A percentile compares a stretch with the other conserved stretches of the same genome.
phyloP scores from a whole-genome alignment of 2,888 invertebrate species.

The Philereme transversata region DNA sequence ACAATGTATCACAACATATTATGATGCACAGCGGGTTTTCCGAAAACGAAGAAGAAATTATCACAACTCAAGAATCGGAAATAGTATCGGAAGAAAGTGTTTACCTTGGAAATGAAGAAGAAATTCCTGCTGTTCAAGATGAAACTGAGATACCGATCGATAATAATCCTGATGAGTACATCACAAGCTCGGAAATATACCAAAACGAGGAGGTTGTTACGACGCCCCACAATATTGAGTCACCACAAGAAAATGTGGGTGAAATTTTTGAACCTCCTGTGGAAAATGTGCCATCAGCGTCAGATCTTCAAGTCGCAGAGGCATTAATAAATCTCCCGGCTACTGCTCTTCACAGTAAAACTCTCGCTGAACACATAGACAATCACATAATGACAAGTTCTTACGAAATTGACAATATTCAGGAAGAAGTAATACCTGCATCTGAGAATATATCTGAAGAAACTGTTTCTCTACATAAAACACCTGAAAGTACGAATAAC shows the following conservation, averaged over 20 bases:
- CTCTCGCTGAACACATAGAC: slow-evolving; percentile 46
- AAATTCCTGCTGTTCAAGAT: slow-evolving; percentile 43
- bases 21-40: slow-evolving; percentile 27
- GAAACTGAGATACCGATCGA: slow-evolving; percentile 42
- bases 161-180: slow-evolving; percentile 45
- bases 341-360: slow-evolving; percentile 65
- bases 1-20: slow-evolving; percentile 18
- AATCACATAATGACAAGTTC: slow-evolving; percentile 36
- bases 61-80: slow-evolving; percentile 27
- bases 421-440: slow-evolving; percentile 45
- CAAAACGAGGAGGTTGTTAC: slow-evolving; percentile 34
- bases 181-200: slow-evolving; percentile 33
- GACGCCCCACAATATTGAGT: slow-evolving; percentile 12
- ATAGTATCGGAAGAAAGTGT: slow-evolving; percentile 22
- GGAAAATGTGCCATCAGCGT: slow-evolving; percentile 70
- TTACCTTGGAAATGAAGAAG: slow-evolving; percentile 43
- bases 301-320: slow-evolving; percentile 79
- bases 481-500: slow-evolving; percentile 24
- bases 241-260: slow-evolving; percentile 12
- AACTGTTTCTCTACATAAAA: slow-evolving; percentile 10
- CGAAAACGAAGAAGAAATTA: slow-evolving; percentile 31
- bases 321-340: slow-evolving; percentile 76
- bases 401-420: slow-evolving; percentile 30
- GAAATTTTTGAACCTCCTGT: slow-evolving; percentile 26
- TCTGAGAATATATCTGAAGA: slow-evolving; percentile 35